Conservation (phyloP, 2,113 vertebrate species). For the Colistium nudipinnis region DNA sequence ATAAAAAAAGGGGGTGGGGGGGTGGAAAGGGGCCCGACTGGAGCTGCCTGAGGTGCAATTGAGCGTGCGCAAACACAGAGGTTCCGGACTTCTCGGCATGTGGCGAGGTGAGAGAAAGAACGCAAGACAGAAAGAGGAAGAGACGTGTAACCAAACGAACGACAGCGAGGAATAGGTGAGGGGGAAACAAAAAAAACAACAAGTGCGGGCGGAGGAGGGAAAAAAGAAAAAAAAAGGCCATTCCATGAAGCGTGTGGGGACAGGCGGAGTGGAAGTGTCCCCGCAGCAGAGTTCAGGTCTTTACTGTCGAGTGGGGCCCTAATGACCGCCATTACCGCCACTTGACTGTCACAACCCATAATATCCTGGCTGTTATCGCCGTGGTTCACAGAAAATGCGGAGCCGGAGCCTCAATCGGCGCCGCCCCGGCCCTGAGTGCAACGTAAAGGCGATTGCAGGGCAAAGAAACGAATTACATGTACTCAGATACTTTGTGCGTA, state of each 20-base stretch:
- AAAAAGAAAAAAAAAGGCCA: no score
- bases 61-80: conserved; percentile 62
- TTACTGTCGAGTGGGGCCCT: conserved; percentile 28
- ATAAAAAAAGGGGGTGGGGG: no score
- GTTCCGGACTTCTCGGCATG: conserved; percentile 34
- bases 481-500: neutral
- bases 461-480: conserved; percentile 3
- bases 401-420: conserved; percentile 27
- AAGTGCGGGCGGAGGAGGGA: neutral
- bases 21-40: conserved; percentile 14
- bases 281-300: conserved; percentile 7
- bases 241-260: conserved; percentile 32
- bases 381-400: conserved; percentile 33
- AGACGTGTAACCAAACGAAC: conserved; percentile 25
- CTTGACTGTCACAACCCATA: conserved; percentile 57
- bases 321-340: conserved; percentile 55
- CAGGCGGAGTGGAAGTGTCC: conserved; percentile 37
- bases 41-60: conserved; percentile 61
- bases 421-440: neutral
- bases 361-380: conserved; percentile 42
- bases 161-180: conserved; percentile 21
- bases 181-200: conserved; percentile 34
- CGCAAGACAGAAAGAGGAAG: conserved; percentile 25
- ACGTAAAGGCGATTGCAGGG: neutral
- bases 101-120: conserved; percentile 30